Percentiles rank a stretch among this genome's conserved stretches.
These are phyloP conservation scores for Thomomys bottae DNA, from an alignment of 2,113 vertebrate species.

Conservation along the genomic window DNA sequence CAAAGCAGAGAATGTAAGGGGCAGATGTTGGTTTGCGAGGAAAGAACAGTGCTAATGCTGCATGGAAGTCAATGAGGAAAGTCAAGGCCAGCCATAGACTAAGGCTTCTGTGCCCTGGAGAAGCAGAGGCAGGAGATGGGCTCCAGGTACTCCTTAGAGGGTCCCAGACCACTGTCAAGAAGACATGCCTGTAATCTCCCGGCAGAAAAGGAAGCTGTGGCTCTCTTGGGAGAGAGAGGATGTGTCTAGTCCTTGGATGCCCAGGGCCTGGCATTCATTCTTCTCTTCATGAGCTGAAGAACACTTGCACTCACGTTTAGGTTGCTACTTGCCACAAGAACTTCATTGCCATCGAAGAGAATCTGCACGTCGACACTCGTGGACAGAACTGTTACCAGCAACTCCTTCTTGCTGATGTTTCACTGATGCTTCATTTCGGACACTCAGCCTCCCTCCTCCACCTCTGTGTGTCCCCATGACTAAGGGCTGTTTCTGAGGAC, in stretches of 20 bases:
- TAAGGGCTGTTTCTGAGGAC: background rate
- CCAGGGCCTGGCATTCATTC: background rate
- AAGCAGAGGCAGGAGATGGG: background rate
- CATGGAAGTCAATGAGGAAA: no score
- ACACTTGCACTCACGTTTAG: background rate
- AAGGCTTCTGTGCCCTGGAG: background rate
- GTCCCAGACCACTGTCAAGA: background rate
- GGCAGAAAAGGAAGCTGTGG: background rate
- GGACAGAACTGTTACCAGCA: background rate
- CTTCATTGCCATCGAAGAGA: conserved; percentile 45
- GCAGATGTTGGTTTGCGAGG: background rate
- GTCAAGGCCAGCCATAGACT: background rate
- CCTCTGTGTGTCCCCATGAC: background rate
- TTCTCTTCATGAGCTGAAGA: background rate
- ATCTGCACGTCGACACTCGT: conserved; percentile 1
- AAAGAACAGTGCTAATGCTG: no score
- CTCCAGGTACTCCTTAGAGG: background rate
- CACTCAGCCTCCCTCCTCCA: background rate
- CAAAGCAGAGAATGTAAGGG: background rate
- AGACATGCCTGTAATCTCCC: background rate
- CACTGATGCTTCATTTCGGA: no score
- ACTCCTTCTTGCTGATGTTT: background rate
- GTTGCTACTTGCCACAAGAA: conserved; percentile 60
- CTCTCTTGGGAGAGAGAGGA: background rate
- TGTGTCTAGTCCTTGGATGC: background rate